A percentile compares a stretch with the other conserved stretches of the same genome.
Conservation (phyloP, 37 sponge, comb jelly and placozoan genomes). For the Hexactinellida sp. region DNA sequence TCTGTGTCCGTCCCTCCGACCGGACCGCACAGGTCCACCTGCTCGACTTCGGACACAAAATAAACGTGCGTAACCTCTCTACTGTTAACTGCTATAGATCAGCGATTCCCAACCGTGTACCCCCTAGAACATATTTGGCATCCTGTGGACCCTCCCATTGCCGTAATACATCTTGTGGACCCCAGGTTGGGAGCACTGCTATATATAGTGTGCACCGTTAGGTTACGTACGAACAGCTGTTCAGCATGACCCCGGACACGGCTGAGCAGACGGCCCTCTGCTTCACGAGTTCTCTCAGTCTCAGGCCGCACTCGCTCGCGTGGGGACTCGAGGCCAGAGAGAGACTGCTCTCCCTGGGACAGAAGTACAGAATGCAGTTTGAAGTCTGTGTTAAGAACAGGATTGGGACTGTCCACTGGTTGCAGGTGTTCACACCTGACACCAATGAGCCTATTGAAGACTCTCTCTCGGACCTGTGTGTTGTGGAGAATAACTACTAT, state of each 20-base stretch:
- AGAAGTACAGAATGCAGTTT: not conserved
- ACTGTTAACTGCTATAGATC: too few relatives aligned
- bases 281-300: not conserved
- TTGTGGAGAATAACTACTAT: not conserved
- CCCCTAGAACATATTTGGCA: too few relatives aligned
- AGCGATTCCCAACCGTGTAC: too few relatives aligned
- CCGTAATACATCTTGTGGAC: too few relatives aligned
- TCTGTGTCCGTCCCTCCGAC: not conserved
- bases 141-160: too few relatives aligned
- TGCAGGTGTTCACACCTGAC: not conserved
- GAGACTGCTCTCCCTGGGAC: not conserved
- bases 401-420: conserved; percentile 1
- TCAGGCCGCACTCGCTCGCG: not conserved
- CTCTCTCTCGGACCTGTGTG: not conserved
- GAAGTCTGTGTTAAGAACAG: not conserved
- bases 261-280: not conserved
- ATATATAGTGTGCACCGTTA: too few relatives aligned
- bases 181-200: too few relatives aligned
- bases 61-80: not conserved
- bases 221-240: not conserved
- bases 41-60: not conserved
- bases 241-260: not conserved
- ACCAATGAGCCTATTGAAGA: not conserved
- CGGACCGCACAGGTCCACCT: not conserved
- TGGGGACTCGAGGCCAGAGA: not conserved